Evolutionary conservation across 2,113 vertebrate genomes (phyloP).

Genomic region (Apteryx mantelli): DNA sequence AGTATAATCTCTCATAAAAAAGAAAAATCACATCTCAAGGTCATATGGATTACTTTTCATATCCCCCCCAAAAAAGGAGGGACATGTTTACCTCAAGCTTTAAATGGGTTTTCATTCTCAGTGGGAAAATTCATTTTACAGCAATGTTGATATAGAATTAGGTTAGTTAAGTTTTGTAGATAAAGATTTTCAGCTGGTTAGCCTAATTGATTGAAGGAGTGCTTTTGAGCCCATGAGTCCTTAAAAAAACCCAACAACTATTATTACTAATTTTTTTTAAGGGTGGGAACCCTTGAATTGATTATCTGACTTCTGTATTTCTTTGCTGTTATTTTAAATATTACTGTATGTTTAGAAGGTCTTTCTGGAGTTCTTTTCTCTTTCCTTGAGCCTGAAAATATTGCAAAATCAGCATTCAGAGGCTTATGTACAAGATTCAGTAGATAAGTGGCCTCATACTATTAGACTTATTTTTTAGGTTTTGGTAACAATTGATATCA

Average conservation of each 20-base stretch:
- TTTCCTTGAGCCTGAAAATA: background rate
- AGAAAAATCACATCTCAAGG: background rate
- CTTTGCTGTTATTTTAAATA: background rate
- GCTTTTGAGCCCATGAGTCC: background rate
- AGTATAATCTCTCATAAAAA: fast-evolving
- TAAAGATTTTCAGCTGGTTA: background rate
- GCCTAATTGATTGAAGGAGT: background rate
- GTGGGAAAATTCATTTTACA: background rate
- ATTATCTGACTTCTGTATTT: background rate
- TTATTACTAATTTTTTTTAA: background rate
- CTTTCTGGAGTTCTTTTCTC: background rate
- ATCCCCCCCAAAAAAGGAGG: too few relatives aligned
- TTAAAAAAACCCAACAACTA: too few relatives aligned
- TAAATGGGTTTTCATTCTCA: fast-evolving
- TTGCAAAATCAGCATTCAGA: background rate
- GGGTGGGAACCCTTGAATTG: background rate
- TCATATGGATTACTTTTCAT: fast-evolving
- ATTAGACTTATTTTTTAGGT: background rate
- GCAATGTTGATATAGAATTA: background rate
- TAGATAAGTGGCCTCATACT: background rate
- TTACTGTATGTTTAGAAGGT: background rate
- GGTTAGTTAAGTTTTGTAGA: background rate
- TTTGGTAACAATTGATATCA: background rate
- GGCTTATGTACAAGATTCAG: background rate
- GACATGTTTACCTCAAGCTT: fast-evolving